Conservation (phyloP, 2,888 invertebrate genomes). For the Orthosia gracilis region DNA sequence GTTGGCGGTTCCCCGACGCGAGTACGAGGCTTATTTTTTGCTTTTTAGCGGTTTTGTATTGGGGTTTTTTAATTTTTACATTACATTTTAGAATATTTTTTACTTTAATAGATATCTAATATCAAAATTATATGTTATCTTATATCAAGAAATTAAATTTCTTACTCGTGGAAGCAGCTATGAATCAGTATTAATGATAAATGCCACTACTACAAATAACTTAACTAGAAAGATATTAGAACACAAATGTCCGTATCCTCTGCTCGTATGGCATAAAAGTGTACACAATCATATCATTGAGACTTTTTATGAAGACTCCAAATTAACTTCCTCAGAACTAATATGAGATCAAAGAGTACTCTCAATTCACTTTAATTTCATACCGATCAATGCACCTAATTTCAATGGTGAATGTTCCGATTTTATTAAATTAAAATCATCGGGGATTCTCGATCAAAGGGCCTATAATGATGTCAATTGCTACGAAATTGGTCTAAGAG, state of each 20-base stretch:
- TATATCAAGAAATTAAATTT: too few relatives aligned
- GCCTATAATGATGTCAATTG: slow-evolving; percentile 84
- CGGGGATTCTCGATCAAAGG: slow-evolving; percentile 84
- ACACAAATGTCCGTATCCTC: neutral
- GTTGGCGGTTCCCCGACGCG: too few relatives aligned
- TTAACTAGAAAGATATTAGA: slow-evolving; percentile 8
- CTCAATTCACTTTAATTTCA: slow-evolving; percentile 64
- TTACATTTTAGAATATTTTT: too few relatives aligned
- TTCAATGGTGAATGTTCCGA: slow-evolving; percentile 73
- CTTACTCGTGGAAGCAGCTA: neutral
- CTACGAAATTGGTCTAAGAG: slow-evolving; percentile 82
- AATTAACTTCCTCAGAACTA: slow-evolving; percentile 59
- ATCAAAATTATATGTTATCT: too few relatives aligned
- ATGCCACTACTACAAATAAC: neutral
- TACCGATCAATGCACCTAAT: slow-evolving; percentile 61
- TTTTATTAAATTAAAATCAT: slow-evolving; percentile 85
- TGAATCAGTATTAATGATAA: neutral
- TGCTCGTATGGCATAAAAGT: slow-evolving; percentile 43
- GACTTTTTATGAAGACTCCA: slow-evolving; percentile 46
- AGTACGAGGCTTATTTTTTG: too few relatives aligned
- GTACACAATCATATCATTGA: slow-evolving; percentile 35
- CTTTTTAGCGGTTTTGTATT: too few relatives aligned
- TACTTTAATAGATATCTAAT: too few relatives aligned
- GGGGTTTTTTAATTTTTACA: too few relatives aligned
- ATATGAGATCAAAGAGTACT: slow-evolving; percentile 68